A percentile compares a stretch with the other conserved stretches of the same genome.
Conservation (phyloP, 2,113 vertebrate species). For the Arvicanthis niloticus region DNA sequence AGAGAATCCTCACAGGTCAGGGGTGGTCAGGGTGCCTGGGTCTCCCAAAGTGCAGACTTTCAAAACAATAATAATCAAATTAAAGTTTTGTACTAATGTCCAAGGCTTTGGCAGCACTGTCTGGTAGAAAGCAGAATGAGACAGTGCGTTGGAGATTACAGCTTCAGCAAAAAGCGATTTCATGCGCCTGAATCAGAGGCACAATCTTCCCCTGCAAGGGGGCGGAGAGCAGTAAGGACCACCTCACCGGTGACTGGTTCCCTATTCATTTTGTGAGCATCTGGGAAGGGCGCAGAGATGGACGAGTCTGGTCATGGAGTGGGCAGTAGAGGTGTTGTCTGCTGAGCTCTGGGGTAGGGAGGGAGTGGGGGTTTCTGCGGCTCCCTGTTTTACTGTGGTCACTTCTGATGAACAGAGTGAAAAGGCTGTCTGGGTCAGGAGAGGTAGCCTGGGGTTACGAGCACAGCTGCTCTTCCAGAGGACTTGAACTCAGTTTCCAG, state of each 20-base stretch:
- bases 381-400: slow-evolving; percentile 40
- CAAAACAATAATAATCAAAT: slow-evolving; percentile 74
- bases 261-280: background rate
- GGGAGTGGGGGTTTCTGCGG: background rate
- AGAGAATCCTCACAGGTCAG: slow-evolving; percentile 48
- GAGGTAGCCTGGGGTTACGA: background rate
- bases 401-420: slow-evolving; percentile 24
- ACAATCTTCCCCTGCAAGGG: background rate
- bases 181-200: slow-evolving; percentile 51
- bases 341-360: background rate
- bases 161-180: slow-evolving; percentile 43
- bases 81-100: background rate
- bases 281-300: background rate
- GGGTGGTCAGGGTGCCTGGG: background rate
- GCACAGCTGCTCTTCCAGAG: background rate
- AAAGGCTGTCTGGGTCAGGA: background rate
- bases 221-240: background rate
- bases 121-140: slow-evolving; percentile 15
- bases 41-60: slow-evolving; percentile 49
- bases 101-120: too few species aligned
- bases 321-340: background rate
- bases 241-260: background rate
- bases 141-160: slow-evolving; percentile 14
- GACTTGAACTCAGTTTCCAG: background rate
- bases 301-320: slow-evolving; percentile 3